Evolutionary conservation across 1,140 invertebrate genomes (phyloP).

Genomic region (Acromyrmex echinatior): DNA sequence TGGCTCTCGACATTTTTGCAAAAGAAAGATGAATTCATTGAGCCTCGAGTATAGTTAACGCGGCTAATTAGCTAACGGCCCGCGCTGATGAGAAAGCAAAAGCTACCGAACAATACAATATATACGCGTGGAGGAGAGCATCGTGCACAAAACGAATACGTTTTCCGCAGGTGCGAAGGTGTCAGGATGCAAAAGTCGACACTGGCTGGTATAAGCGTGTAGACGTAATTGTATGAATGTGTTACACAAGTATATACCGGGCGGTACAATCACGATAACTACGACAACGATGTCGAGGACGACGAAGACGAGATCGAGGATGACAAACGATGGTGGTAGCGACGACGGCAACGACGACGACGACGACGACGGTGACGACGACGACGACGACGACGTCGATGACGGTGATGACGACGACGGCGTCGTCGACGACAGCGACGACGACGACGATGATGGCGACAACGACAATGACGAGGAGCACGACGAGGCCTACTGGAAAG

Average conservation of each 20-base stretch:
- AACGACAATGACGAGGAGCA: slow-evolving; percentile 13
- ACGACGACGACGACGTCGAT: not conserved
- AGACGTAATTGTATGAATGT: not conserved
- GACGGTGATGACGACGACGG: not conserved
- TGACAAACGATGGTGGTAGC: not conserved
- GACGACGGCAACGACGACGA: not conserved
- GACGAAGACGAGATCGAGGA: not conserved
- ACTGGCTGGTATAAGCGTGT: not conserved
- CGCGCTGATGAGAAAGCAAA: not conserved
- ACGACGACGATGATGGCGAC: slow-evolving; percentile 4
- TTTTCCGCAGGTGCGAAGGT: slow-evolving; percentile 30
- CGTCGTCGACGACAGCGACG: not conserved
- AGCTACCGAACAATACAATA: not conserved
- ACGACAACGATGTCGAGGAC: slow-evolving; percentile 10
- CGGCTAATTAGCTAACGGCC: slow-evolving; percentile 7
- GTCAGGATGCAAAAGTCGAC: slow-evolving; percentile 11
- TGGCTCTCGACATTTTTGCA: no score
- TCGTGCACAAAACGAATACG: not conserved
- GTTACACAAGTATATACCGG: not conserved
- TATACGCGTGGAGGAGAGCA: not conserved
- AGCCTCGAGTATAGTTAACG: not conserved
- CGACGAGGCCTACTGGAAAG: slow-evolving; percentile 71
- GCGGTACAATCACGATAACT: not conserved
- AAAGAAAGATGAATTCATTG: not conserved
- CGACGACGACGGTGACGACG: not conserved